A percentile compares a stretch with the other conserved stretches of the same genome.
These are phyloP conservation scores for Solenopsis fugax DNA, from an alignment of 1,140 invertebrate genomes.

Conservation along the genomic window DNA sequence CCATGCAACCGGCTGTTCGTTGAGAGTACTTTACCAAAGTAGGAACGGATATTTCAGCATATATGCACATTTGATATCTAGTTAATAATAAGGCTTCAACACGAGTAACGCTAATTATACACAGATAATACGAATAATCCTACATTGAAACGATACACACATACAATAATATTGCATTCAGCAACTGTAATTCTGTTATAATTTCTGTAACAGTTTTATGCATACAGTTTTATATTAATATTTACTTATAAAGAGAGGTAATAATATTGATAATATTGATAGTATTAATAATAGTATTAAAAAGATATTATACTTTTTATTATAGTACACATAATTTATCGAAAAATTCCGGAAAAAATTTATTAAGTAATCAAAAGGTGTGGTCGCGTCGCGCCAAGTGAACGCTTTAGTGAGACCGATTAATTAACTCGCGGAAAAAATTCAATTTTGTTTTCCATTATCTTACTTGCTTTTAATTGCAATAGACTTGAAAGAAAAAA, in stretches of 20 bases:
- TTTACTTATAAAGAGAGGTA: neutral
- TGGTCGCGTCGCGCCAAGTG: too few relatives aligned
- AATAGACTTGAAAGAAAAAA: neutral
- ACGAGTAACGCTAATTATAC: conserved; percentile 23
- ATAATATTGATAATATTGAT: neutral
- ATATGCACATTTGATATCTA: neutral
- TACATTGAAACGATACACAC: neutral
- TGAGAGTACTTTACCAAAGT: neutral
- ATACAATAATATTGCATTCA: neutral
- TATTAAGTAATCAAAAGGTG: neutral
- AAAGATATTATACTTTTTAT: neutral
- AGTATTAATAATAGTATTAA: neutral
- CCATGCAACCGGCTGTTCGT: neutral
- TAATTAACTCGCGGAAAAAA: neutral
- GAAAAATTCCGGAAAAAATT: neutral
- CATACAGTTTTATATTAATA: conserved; percentile 8
- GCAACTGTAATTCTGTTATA: neutral
- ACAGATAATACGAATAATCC: neutral
- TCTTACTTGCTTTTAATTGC: neutral
- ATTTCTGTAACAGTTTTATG: neutral
- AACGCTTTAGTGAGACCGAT: too few relatives aligned
- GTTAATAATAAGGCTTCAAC: conserved; percentile 14
- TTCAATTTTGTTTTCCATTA: neutral
- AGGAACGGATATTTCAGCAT: neutral
- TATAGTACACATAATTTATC: neutral